Base-by-base conservation (phyloP, 2,113 vertebrate genomes). In the Oryzias curvinotus region DNA sequence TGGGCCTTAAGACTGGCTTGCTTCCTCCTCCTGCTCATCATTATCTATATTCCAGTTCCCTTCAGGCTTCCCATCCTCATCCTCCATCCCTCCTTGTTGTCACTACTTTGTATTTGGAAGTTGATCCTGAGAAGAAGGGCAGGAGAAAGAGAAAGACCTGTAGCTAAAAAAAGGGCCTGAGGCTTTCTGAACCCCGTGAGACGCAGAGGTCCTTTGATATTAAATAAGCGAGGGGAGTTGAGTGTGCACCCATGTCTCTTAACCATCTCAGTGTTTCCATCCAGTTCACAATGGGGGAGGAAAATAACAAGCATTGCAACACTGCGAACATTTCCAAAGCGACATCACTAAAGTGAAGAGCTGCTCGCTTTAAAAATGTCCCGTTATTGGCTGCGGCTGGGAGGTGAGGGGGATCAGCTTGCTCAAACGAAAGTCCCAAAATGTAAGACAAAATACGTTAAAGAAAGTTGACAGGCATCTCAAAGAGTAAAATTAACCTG, bases 121-220 rank as follows among this genome's bases (percentile, higher is more conserved):
- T 78, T 81, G 64, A 68, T 46, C 65, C 68, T 16, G 56, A 80
- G 78, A 59, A 52, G 78, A 62, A 28, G 52, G 53, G 58, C 44
- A 25, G 52, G 66, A 52, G 45, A 62, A 48, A 53, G 46, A 64
- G 44, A 59, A n/a, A 52, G 30, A 86, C 78, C 80, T 68, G 77
- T 65, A 70, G 75, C 58, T 48, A 55, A 69, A 57, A 57, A 62
- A 67, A 78, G 52, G 1, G 79, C 86, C 71, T 5, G 18, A 52
- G 83, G 83, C 74, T 19, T 36, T 77, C 75, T 69, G 62, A 78
- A 73, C 45, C 74, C 69, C 75, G 68, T 55, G 82, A 80, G 82
- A 84, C 46, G 1, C 41, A 52, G 28, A 13, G n/a, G 54, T 65
- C 77, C 77, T 84, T 81, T 85, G 78, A 86, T 64, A 81, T 56